phyloP scores from a whole-genome alignment of 2,888 invertebrate genomes.

The Heliconius cydno region DNA sequence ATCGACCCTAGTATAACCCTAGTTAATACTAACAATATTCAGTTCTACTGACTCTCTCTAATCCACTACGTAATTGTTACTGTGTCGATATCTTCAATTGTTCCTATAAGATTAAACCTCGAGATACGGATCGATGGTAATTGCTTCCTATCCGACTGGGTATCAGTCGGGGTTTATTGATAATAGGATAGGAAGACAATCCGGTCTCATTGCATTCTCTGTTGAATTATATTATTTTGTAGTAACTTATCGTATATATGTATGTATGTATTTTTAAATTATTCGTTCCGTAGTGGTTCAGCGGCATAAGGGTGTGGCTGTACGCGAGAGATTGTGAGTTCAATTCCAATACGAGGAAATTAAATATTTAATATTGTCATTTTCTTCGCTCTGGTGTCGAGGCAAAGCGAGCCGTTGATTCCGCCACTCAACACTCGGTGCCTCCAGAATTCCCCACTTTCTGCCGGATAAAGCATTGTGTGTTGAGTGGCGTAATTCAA shows the following conservation, averaged over 20 bases:
- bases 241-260: background rate
- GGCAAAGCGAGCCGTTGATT: too few species aligned
- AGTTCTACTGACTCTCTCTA: conserved; percentile 5
- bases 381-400: background rate
- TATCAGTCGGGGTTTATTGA: background rate
- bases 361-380: too few species aligned
- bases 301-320: too few species aligned
- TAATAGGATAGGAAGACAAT: background rate
- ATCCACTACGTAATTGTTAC: conserved; percentile 5
- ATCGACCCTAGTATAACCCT: background rate
- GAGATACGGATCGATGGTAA: conserved; percentile 19
- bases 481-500: background rate
- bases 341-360: too few species aligned
- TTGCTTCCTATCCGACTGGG: background rate
- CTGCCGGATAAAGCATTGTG: background rate
- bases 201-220: background rate
- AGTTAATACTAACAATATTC: background rate
- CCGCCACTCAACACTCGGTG: too few species aligned
- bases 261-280: too few species aligned
- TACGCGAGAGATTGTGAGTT: too few species aligned
- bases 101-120: conserved; percentile 17
- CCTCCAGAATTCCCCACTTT: background rate
- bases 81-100: background rate
- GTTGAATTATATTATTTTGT: background rate
- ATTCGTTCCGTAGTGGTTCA: too few species aligned